Evolutionary conservation across 2,113 vertebrate species (phyloP).

Genomic region (Tupaia tana): DNA sequence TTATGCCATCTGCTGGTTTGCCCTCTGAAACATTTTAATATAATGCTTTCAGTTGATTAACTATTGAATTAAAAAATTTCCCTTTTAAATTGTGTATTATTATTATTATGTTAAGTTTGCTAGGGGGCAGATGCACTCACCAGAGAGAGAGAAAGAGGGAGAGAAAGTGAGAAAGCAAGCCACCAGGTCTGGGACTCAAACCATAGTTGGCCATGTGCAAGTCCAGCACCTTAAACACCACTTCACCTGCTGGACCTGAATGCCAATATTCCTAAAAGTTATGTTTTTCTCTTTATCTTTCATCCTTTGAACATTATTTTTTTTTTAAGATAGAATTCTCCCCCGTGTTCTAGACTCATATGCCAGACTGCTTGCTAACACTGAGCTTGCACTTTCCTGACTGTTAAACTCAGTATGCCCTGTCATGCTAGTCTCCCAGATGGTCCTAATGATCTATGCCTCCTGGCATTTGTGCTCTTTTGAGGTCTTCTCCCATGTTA

Average conservation of each 20-base stretch:
- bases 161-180: no score
- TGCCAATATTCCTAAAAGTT: background rate
- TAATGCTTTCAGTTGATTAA: background rate
- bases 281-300: background rate
- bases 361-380: background rate
- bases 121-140: no score
- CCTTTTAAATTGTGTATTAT: no score
- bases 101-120: no score
- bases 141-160: no score
- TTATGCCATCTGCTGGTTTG: no score
- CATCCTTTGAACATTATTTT: background rate
- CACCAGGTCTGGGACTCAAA: no score
- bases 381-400: background rate
- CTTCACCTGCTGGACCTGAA: background rate
- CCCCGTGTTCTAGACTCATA: background rate
- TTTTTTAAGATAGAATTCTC: background rate
- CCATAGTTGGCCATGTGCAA: no score
- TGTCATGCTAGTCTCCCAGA: background rate
- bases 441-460: background rate
- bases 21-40: background rate
- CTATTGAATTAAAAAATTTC: background rate
- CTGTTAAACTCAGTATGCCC: background rate
- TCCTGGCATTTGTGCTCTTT: background rate
- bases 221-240: no score
- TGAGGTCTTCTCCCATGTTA: background rate